Conservation (phyloP, 2,888 invertebrate species). For the Epistrophella euchroma region DNA sequence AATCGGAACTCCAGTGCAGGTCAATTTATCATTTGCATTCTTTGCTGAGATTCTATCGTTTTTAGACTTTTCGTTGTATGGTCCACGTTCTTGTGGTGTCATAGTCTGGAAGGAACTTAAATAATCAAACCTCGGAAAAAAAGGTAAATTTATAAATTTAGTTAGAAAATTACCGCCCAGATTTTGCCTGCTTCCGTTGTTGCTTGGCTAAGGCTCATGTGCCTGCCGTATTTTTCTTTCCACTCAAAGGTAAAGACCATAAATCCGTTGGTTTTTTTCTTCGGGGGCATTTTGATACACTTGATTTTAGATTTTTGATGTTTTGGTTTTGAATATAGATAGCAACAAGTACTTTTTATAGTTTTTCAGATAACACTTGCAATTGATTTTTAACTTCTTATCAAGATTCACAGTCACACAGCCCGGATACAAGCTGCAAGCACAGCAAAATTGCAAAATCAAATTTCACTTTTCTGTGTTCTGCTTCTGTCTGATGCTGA, state of each 20-base stretch:
- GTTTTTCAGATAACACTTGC: not conserved
- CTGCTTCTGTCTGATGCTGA: too few species aligned
- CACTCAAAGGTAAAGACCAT: conserved; percentile 80
- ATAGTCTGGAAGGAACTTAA: conserved; percentile 77
- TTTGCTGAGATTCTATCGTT: conserved; percentile 57
- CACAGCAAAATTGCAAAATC: too few species aligned
- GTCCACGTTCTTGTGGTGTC: conserved; percentile 78
- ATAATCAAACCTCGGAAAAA: not conserved
- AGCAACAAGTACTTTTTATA: not conserved
- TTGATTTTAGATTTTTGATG: not conserved
- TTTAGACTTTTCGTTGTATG: conserved; percentile 79
- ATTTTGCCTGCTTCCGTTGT: conserved; percentile 78
- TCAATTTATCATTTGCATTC: conserved; percentile 76
- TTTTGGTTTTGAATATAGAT: not conserved
- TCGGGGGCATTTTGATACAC: conserved; percentile 78
- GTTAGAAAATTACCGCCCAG: conserved; percentile 79
- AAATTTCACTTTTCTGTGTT: too few species aligned
- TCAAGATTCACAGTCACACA: not conserved
- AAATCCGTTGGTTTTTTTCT: conserved; percentile 77
- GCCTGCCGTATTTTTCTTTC: conserved; percentile 77
- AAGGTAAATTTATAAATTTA: not conserved
- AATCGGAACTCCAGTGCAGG: conserved; percentile 79
- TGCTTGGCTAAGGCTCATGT: conserved; percentile 76
- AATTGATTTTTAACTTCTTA: not conserved
- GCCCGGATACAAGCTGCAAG: not conserved